Evolutionary conservation across 2,888 invertebrate genomes (phyloP).

Genomic region (Parnassius mnemosyne): DNA sequence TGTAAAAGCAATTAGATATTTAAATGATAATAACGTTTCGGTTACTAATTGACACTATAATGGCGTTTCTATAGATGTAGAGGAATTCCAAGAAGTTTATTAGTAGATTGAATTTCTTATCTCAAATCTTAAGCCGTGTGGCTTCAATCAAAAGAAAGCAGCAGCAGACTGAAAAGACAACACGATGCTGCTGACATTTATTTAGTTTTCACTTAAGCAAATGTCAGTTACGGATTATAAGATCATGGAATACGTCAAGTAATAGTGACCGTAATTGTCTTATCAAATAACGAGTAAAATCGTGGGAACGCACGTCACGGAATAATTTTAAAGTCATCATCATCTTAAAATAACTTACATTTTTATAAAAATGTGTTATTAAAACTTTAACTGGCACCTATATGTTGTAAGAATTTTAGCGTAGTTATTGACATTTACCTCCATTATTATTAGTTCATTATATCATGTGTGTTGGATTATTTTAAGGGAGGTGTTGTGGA

Average conservation of each 20-base stretch:
- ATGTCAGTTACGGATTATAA: constrained; percentile 65
- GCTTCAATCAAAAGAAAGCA: constrained; percentile 46
- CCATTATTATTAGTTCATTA: too few relatives aligned
- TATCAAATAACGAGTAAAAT: constrained; percentile 29
- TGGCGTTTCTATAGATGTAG: not conserved
- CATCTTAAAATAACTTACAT: constrained; percentile 1
- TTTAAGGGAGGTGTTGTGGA: too few relatives aligned
- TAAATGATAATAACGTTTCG: not conserved
- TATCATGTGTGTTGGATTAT: too few relatives aligned
- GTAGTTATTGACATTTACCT: too few relatives aligned
- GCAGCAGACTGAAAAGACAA: constrained; percentile 6
- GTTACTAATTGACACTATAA: constrained; percentile 16
- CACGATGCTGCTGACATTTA: constrained; percentile 37
- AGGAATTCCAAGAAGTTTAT: constrained; percentile 10
- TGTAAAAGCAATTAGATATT: constrained; percentile 9
- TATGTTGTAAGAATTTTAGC: too few relatives aligned
- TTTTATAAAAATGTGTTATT: not conserved
- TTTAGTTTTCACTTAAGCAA: constrained; percentile 57
- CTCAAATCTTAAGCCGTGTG: constrained; percentile 24
- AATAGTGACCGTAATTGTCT: constrained; percentile 30
- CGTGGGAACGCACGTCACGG: constrained; percentile 28
- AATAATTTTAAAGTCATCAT: constrained; percentile 13
- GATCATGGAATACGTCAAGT: constrained; percentile 26
- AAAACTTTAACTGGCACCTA: too few relatives aligned
- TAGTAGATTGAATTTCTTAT: constrained; percentile 16